Percentiles rank a stretch among this genome's conserved stretches.
These are phyloP conservation scores for Dipodomys merriami DNA, from an alignment of 2,113 vertebrate species.

Conservation along the genomic window DNA sequence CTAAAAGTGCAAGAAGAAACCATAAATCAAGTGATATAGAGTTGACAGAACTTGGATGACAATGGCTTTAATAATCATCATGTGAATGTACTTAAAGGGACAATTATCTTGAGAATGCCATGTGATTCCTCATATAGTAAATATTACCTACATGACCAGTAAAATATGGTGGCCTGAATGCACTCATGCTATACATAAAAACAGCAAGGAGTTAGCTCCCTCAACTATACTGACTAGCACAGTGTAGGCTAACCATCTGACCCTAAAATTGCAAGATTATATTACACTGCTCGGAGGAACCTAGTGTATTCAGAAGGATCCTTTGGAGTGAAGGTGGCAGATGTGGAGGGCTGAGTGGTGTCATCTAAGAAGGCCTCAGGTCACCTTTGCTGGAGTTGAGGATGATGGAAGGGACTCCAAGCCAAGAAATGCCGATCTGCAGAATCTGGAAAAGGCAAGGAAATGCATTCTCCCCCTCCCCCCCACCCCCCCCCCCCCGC, in stretches of 20 bases:
- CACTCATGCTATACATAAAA: neutral
- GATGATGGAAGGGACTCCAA: neutral
- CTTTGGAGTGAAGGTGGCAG: neutral
- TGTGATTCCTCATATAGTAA: neutral
- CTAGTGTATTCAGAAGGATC: neutral
- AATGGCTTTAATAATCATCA: neutral
- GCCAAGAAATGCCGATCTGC: neutral
- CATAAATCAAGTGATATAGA: neutral
- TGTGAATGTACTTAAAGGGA: neutral
- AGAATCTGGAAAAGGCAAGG: neutral
- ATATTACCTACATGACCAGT: neutral
- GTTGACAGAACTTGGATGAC: neutral
- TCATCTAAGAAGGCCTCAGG: neutral
- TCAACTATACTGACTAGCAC: neutral
- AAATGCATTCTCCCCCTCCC: accelerated
- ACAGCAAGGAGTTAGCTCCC: neutral
- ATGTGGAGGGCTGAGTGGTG: neutral
- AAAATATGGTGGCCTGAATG: neutral
- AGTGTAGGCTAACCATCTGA: neutral
- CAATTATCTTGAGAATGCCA: neutral
- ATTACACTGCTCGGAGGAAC: neutral
- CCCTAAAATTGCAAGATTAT: neutral
- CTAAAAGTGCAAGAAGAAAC: neutral
- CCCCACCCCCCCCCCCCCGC: neutral
- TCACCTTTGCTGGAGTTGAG: neutral